phyloP scores from a whole-genome alignment of 1,140 invertebrate genomes.

The Eufriesea mexicana region DNA sequence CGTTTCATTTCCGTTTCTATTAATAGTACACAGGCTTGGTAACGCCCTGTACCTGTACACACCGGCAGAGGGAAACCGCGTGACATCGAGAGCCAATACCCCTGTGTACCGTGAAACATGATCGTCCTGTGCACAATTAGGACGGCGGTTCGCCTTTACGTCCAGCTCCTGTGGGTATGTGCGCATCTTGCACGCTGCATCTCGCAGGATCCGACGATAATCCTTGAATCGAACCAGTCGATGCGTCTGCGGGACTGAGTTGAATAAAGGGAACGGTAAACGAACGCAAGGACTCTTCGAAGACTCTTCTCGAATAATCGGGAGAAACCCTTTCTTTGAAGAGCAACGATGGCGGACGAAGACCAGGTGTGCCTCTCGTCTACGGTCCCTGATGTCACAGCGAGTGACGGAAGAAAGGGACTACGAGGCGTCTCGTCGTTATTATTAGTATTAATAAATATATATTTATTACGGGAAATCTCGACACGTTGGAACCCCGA shows the following conservation, averaged over 20 bases:
- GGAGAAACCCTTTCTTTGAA: too few relatives aligned
- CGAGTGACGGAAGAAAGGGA: too few relatives aligned
- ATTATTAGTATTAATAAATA: too few relatives aligned
- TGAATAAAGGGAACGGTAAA: background rate
- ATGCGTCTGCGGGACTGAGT: background rate
- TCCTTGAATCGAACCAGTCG: slow-evolving; percentile 44
- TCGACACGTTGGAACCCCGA: too few relatives aligned
- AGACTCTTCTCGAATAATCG: too few relatives aligned
- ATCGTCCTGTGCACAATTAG: slow-evolving; percentile 62
- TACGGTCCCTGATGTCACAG: too few relatives aligned
- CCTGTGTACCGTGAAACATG: slow-evolving; percentile 63
- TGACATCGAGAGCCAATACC: slow-evolving; percentile 58
- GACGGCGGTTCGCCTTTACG: slow-evolving; percentile 52
- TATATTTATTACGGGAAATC: too few relatives aligned
- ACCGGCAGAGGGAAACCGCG: slow-evolving; percentile 34
- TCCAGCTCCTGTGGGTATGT: slow-evolving; percentile 36
- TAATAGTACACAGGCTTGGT: background rate
- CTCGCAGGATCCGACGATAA: slow-evolving; percentile 27
- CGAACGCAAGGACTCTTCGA: background rate
- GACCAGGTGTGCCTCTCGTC: too few relatives aligned
- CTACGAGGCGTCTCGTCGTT: too few relatives aligned
- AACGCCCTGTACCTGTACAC: slow-evolving; percentile 32
- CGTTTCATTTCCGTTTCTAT: slow-evolving; percentile 24
- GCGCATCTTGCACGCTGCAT: slow-evolving; percentile 12
- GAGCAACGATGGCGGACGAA: too few relatives aligned